Base-by-base conservation (phyloP, 2,113 vertebrate genomes). In the Elaphurus davidianus region DNA sequence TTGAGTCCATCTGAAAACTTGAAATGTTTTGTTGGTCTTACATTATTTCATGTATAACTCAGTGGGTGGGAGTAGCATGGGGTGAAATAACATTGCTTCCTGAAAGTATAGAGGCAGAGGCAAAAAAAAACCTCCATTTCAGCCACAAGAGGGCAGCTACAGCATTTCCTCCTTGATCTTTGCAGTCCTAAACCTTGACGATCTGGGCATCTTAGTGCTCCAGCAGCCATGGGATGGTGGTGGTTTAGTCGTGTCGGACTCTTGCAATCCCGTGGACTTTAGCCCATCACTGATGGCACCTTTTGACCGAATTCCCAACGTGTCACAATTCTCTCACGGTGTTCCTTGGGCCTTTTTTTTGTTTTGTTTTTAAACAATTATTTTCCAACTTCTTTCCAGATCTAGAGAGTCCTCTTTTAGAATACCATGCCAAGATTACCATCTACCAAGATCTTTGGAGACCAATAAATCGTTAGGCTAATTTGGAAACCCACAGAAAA, bases 81-180 rank as follows among this genome's bases (percentile, higher is more conserved):
- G 17, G 27, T 6, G 0, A 6, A 15, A 67, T 82, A 43, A 45
- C 28, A 23, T 33, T 13, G 7, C 89, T 97, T 97, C 27, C 55
- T 55, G 0, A 43, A 79, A 64, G 25, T 74, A 82, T n/a, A 57
- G 1, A 87, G 43, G 62, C 47, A 64, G 1, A n/a, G 28, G 54
- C 15, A 50, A 54, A 81, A 21, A 9, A 87, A 21, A 9, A 87
- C 59, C n/a, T 93, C 55, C 11, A 2, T n/a, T 60, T 87, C 88
- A 67, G 92, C 98, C 99, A 98, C 99, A 93, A 98, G 99, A 98
- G 98, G 99, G 99, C 99, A 98, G 97, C 96, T 95, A 90, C 59
- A 97, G 85, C 43, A 97, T 98, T 47, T 97, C 89, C 5, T 97
- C 57, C 60, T 67, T 30, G 11, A 55, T 87, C 50, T 91, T 60